Evolutionary conservation across 2,888 invertebrate species (phyloP).

Genomic region (Eupithecia inturbata): DNA sequence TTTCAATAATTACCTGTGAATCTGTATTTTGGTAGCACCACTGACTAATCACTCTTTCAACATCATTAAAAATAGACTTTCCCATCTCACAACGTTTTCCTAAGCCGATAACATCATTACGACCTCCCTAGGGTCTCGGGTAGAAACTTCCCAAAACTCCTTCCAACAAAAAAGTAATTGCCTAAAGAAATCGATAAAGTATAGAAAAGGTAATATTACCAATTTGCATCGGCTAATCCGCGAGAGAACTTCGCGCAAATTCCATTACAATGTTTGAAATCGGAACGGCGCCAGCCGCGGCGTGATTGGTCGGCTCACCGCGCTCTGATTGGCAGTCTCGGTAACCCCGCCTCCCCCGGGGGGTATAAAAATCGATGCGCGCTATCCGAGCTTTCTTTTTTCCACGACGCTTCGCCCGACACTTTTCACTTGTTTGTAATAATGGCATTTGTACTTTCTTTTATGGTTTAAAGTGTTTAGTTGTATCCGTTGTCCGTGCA

Average conservation of each 20-base stretch:
- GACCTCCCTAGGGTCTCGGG: slow-evolving; percentile 27
- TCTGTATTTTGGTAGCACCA: background rate
- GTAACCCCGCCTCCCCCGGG: slow-evolving; percentile 76
- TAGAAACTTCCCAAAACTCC: slow-evolving; percentile 39
- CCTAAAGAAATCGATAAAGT: slow-evolving; percentile 38
- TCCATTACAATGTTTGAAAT: slow-evolving; percentile 80
- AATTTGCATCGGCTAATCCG: slow-evolving; percentile 76
- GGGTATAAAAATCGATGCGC: slow-evolving; percentile 83
- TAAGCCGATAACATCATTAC: slow-evolving; percentile 41
- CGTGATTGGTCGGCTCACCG: slow-evolving; percentile 79
- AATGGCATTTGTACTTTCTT: slow-evolving; percentile 78
- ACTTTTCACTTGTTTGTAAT: slow-evolving; percentile 78
- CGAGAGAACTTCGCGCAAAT: slow-evolving; percentile 73
- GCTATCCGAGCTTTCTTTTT: slow-evolving; percentile 69
- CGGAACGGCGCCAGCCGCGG: slow-evolving; percentile 69
- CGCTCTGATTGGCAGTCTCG: slow-evolving; percentile 75
- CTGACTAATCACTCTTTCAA: background rate
- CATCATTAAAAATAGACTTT: slow-evolving; percentile 1
- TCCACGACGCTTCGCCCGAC: slow-evolving; percentile 70
- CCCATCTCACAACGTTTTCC: slow-evolving; percentile 28
- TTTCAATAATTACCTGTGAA: too few relatives aligned
- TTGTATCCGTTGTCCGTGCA: slow-evolving; percentile 77
- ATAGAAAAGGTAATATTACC: slow-evolving; percentile 62
- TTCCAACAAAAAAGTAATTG: slow-evolving; percentile 41
- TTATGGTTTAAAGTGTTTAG: slow-evolving; percentile 80